These are phyloP conservation scores for Sternarchorhynchus goeldii DNA, from an alignment of 2,797 vertebrate genomes.

Conservation along the genomic window DNA sequence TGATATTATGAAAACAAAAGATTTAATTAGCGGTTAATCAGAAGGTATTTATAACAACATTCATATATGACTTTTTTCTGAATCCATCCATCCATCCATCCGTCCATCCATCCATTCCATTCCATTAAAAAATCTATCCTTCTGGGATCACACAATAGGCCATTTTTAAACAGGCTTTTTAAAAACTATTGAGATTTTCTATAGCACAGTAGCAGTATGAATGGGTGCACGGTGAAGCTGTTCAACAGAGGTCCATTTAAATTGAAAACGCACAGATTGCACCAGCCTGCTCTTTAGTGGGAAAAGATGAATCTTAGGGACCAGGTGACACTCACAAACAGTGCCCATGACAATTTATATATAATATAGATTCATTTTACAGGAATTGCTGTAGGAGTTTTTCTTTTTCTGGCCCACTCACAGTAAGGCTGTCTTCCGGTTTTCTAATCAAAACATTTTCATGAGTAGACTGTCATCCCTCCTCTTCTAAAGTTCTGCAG, in stretches of 20 bases:
- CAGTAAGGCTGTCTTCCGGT: slow-evolving; percentile 6
- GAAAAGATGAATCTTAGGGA: not conserved
- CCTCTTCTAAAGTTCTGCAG: not conserved
- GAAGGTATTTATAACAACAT: no score
- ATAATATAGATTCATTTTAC: not conserved
- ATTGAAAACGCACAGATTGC: not conserved
- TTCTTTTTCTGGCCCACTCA: not conserved
- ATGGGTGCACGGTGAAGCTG: no score
- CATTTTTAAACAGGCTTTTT: not conserved
- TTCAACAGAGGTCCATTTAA: not conserved
- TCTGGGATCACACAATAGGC: no score
- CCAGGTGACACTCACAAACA: not conserved
- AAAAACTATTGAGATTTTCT: not conserved
- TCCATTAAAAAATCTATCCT: no score
- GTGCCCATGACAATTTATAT: not conserved
- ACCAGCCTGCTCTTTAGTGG: not conserved
- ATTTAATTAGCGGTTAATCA: no score
- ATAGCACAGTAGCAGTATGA: not conserved
- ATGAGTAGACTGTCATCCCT: not conserved
- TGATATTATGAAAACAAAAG: not conserved
- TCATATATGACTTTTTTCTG: no score
- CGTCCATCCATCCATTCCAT: no score
- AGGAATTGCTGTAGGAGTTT: slow-evolving; percentile 11
- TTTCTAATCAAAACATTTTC: slow-evolving; percentile 21
- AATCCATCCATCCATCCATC: no score